These are phyloP conservation scores for Hypotaenidia okinawae DNA, from an alignment of 2,797 vertebrate species.

Conservation along the genomic window DNA sequence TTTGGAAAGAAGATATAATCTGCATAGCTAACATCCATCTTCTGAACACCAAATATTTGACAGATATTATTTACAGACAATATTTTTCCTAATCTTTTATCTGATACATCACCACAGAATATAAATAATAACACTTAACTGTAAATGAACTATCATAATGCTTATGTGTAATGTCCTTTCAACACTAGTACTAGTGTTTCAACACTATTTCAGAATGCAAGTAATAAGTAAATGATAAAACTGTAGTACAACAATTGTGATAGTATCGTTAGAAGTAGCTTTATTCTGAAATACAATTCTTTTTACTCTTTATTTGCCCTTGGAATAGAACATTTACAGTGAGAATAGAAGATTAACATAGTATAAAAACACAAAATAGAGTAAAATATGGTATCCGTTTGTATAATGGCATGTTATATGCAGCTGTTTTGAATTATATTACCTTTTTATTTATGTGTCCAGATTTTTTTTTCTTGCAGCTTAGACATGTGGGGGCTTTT, in stretches of 20 bases:
- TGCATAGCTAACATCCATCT: not conserved
- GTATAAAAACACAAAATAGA: slow-evolving; percentile 52
- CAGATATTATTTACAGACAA: not conserved
- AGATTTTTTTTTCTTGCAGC: slow-evolving; percentile 73
- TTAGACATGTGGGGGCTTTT: slow-evolving; percentile 74
- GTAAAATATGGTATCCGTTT: slow-evolving; percentile 79
- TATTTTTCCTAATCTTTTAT: not conserved
- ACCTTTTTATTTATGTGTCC: slow-evolving; percentile 78
- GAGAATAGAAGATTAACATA: slow-evolving; percentile 53
- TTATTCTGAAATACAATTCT: not conserved
- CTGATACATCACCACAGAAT: not conserved
- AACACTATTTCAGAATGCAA: not conserved
- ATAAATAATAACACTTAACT: not conserved
- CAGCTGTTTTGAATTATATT: slow-evolving; percentile 78
- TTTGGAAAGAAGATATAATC: not conserved
- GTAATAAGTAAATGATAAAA: not conserved
- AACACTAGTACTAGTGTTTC: not conserved
- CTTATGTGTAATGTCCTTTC: not conserved
- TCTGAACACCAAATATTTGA: not conserved
- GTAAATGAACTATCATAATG: not conserved
- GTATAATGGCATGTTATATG: slow-evolving; percentile 73
- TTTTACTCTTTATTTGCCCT: slow-evolving; percentile 17
- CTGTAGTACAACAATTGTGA: not conserved
- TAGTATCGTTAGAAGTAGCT: not conserved
- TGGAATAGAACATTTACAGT: slow-evolving; percentile 46